Evolutionary conservation across 2,113 vertebrate genomes (phyloP).

Genomic region (Dipodomys spectabilis): DNA sequence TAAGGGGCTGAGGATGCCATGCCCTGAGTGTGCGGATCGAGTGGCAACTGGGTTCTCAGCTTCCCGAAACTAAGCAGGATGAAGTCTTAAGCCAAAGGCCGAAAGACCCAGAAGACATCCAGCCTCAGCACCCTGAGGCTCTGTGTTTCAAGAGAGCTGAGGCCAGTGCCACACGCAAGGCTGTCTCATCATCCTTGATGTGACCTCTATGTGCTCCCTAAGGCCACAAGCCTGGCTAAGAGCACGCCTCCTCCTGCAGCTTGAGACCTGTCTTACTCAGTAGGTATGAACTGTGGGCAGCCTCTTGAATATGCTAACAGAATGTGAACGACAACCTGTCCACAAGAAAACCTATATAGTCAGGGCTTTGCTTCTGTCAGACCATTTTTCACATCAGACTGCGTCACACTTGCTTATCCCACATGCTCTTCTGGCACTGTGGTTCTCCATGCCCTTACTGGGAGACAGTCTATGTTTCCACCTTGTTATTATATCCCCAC

Average conservation of each 20-base stretch:
- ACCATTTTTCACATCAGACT: neutral
- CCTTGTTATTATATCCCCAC: neutral
- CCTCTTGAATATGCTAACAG: neutral
- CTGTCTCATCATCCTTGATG: neutral
- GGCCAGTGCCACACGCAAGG: neutral
- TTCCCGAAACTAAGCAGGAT: neutral
- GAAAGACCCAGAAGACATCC: neutral
- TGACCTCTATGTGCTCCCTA: neutral
- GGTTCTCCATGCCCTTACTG: neutral
- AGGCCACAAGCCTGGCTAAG: neutral
- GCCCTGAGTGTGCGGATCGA: neutral
- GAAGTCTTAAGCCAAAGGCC: neutral
- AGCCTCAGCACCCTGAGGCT: neutral
- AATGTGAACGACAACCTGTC: neutral
- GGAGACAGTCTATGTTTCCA: neutral
- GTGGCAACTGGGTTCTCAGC: neutral
- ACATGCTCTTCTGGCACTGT: accelerated
- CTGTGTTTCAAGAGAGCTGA: neutral
- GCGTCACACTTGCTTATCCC: accelerated
- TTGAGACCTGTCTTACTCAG: neutral
- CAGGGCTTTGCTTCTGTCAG: neutral
- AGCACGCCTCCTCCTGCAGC: neutral
- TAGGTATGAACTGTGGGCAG: neutral
- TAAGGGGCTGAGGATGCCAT: accelerated
- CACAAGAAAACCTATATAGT: neutral